phyloP scores from a whole-genome alignment of 2,113 vertebrate species.

The Aptenodytes forsteri region DNA sequence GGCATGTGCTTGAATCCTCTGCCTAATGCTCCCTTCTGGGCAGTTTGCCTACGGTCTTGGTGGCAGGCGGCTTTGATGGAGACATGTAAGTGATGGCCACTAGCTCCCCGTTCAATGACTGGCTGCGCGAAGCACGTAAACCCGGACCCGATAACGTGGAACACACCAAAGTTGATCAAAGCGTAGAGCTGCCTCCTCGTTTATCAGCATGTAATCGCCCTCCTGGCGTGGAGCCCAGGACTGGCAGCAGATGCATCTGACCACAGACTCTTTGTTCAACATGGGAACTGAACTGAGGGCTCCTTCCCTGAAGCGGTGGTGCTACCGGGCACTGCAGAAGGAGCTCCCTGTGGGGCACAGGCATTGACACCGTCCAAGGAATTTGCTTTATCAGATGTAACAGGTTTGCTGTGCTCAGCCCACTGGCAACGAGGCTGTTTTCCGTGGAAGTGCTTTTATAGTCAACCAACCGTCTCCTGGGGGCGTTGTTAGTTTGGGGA shows the following conservation, averaged over 20 bases:
- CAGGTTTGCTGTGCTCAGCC: accelerated
- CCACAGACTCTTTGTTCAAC: not conserved
- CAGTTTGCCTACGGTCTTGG: slow-evolving; percentile 7
- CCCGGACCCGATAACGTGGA: accelerated
- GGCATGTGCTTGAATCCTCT: not conserved
- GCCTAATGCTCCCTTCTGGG: slow-evolving; percentile 7
- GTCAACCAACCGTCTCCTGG: accelerated
- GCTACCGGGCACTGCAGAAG: not conserved
- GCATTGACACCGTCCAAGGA: not conserved
- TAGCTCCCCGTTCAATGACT: accelerated
- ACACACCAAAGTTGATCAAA: not conserved
- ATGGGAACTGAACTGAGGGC: not conserved
- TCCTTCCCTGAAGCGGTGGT: not conserved
- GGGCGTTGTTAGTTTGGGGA: not conserved
- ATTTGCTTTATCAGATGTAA: not conserved
- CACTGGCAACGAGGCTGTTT: not conserved
- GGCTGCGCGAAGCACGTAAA: accelerated
- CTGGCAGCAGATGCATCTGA: accelerated
- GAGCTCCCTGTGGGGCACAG: not conserved
- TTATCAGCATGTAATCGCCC: accelerated
- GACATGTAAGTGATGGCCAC: not conserved
- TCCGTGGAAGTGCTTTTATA: not conserved
- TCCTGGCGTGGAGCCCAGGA: accelerated
- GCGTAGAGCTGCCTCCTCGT: not conserved
- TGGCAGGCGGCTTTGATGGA: not conserved